These are phyloP conservation scores for Tipula helvola DNA, from an alignment of 2,888 invertebrate species.

Conservation along the genomic window DNA sequence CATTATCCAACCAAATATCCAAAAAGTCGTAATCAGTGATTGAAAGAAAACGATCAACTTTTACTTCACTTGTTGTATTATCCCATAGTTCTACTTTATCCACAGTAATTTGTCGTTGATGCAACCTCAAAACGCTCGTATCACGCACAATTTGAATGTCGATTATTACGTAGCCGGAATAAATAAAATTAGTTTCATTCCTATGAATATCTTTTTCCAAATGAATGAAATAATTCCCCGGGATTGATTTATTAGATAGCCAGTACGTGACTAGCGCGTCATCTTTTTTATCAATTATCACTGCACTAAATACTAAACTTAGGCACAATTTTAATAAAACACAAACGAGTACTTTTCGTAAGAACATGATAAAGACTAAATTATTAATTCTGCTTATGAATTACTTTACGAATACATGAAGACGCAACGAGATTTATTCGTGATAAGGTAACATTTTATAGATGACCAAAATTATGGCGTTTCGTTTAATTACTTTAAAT, in stretches of 20 bases:
- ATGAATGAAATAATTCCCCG: conserved; percentile 40
- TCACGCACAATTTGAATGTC: conserved; percentile 35
- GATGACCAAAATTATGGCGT: background rate
- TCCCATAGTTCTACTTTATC: background rate
- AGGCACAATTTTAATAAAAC: background rate
- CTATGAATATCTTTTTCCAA: conserved; percentile 36
- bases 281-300: background rate
- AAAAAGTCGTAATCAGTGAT: background rate
- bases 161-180: conserved; percentile 36
- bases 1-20: background rate
- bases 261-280: conserved; percentile 27
- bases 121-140: conserved; percentile 42
- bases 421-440: background rate
- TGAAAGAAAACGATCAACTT: background rate
- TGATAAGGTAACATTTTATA: background rate
- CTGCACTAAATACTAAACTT: background rate
- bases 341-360: background rate
- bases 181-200: conserved; percentile 23
- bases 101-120: conserved; percentile 40
- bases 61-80: background rate
- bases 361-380: background rate
- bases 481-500: background rate
- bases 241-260: conserved; percentile 39
- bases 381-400: background rate
- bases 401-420: background rate